Base-by-base conservation (phyloP, 2,113 vertebrate genomes). In the Syngnathus floridae region DNA sequence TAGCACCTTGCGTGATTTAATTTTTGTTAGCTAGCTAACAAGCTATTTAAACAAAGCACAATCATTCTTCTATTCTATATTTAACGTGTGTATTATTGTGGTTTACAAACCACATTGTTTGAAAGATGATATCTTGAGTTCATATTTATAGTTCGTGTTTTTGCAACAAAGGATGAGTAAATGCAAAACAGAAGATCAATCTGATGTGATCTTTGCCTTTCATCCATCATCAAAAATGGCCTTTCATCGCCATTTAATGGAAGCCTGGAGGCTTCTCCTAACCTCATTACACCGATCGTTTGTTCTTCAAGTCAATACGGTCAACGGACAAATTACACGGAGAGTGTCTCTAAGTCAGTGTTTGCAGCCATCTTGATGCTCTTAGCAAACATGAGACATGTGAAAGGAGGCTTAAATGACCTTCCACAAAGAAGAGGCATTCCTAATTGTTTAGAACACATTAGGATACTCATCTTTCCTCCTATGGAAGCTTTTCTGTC, bases 381-480 rank as follows among this genome's bases (percentile, higher is more conserved):
- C 58, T 63, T 55, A 17, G 22, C 14, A 59, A 56, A 52, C 58
- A 21, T 12, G 26, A 58, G 55, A 64, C 3, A 3, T 22, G 22
- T 58, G 21, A 52, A 48, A 26, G 31, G 55, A 66, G 60, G 65
- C 64, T 52, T 41, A 65, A 60, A 46, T 64, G 0, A 70, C 49
- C 9, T 45, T 67, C 58, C 49, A 64, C 67, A 52, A 54, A 43
- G 11, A 57, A 61, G 67, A 38, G 22, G 51, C 7, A 74, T 65
- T 66, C 64, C 38, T 70, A 26, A 70, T 82, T 83, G 80, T 86
- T 79, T 13, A 40, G 22, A 11, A 31, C 19, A 81, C 76, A 60
- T 65, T 70, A 55, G 36, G 46, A 66, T 62, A 60, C 74, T 82
- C 72, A 69, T 45, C 67, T 85, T 82, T 76, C 76, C 57, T 22